phyloP scores from a whole-genome alignment of 2,888 invertebrate species.

The Marasmarcha lunaedactyla region DNA sequence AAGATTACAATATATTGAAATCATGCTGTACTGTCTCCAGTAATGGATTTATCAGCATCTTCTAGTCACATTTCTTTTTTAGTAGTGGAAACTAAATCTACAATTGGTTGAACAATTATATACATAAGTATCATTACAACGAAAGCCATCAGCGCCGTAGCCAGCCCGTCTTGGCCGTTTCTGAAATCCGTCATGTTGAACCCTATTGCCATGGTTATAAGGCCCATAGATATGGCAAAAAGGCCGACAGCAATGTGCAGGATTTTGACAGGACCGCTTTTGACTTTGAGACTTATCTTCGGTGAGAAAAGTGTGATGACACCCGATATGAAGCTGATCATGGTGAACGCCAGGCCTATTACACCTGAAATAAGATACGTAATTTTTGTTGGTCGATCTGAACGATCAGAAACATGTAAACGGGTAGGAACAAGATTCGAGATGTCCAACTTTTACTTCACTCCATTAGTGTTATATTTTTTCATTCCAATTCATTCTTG shows the following conservation, averaged over 20 bases:
- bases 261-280: conserved; percentile 58
- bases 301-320: conserved; percentile 61
- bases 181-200: conserved; percentile 49
- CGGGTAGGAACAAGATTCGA: too few species aligned
- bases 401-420: too few species aligned
- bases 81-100: conserved; percentile 40
- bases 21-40: conserved; percentile 41
- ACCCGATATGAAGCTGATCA: conserved; percentile 55
- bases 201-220: conserved; percentile 50
- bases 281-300: conserved; percentile 53
- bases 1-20: not conserved
- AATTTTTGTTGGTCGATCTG: too few species aligned
- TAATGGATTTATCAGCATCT: conserved; percentile 27
- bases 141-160: conserved; percentile 44
- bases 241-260: conserved; percentile 65
- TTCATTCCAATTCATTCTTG: too few species aligned
- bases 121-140: conserved; percentile 38
- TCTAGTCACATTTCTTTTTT: conserved; percentile 43
- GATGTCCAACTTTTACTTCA: too few species aligned
- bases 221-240: conserved; percentile 60
- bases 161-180: conserved; percentile 29
- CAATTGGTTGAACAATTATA: conserved; percentile 43
- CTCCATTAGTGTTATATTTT: too few species aligned
- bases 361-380: conserved; percentile 44
- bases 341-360: conserved; percentile 54